phyloP scores from a whole-genome alignment of 2,888 invertebrate species.

The Agrenia bidenticulata region DNA sequence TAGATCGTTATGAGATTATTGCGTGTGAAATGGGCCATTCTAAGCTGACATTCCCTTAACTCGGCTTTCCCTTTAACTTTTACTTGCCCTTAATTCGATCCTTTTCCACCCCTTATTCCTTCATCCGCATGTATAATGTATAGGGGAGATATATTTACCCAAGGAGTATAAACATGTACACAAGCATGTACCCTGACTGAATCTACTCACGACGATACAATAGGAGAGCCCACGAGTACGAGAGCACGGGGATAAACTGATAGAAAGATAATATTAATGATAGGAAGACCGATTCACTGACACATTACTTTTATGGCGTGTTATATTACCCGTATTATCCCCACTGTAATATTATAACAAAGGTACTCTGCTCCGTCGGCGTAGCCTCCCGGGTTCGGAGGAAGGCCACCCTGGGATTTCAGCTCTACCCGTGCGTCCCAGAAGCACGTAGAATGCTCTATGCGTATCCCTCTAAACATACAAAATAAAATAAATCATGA shows the following conservation, averaged over 20 bases:
- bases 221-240: not conserved
- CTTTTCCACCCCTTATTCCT: constrained; percentile 21
- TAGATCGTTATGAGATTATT: constrained; percentile 42
- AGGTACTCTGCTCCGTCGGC: too few species aligned
- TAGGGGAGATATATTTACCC: too few species aligned
- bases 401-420: too few species aligned
- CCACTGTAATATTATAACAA: not conserved
- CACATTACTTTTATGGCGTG: constrained; percentile 25
- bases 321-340: constrained; percentile 22
- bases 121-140: too few species aligned
- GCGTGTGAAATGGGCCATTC: constrained; percentile 53
- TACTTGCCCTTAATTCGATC: constrained; percentile 45
- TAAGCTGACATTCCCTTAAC: constrained; percentile 51
- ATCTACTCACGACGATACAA: too few species aligned
- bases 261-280: not conserved
- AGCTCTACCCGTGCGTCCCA: too few species aligned
- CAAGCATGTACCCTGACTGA: not conserved
- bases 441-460: too few species aligned
- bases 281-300: constrained; percentile 7
- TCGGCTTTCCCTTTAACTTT: constrained; percentile 46
- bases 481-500: too few species aligned
- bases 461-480: too few species aligned
- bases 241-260: not conserved
- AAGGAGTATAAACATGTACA: too few species aligned
- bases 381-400: too few species aligned